Conservation (phyloP, 2,888 invertebrate genomes). For the Agriopis leucophaearia region DNA sequence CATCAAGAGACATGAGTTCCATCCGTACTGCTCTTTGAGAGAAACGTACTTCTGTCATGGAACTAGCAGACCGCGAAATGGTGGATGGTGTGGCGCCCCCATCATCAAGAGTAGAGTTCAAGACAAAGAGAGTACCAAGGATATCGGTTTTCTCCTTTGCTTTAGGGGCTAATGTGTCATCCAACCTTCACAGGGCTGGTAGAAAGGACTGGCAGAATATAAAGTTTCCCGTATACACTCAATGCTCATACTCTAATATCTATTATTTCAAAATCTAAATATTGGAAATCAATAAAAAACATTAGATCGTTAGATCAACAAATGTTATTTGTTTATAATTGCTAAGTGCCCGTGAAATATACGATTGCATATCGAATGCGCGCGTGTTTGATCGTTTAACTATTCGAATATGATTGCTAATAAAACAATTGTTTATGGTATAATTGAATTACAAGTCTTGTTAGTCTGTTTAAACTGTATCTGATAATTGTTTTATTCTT, state of each 20-base stretch:
- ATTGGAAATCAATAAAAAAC: constrained; percentile 2
- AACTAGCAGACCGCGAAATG: too few species aligned
- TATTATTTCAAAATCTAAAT: constrained; percentile 18
- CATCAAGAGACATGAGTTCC: too few species aligned
- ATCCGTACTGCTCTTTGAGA: too few species aligned
- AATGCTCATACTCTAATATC: background rate
- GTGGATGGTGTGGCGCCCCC: too few species aligned
- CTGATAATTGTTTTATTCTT: background rate
- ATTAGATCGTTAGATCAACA: background rate
- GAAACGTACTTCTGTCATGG: too few species aligned
- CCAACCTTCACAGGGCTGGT: too few species aligned
- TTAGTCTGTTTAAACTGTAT: constrained; percentile 2
- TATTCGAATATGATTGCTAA: background rate
- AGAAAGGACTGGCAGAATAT: too few species aligned
- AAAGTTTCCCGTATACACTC: too few species aligned
- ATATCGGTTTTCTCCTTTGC: too few species aligned
- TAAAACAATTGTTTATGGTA: constrained; percentile 3
- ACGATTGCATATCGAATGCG: background rate
- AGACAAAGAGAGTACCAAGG: too few species aligned
- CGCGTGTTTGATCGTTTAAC: background rate
- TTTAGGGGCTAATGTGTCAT: too few species aligned
- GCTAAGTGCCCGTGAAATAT: background rate
- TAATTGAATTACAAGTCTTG: background rate
- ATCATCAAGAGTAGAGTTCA: too few species aligned
- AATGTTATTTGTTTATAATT: constrained; percentile 12